Conservation (phyloP, 2,797 vertebrate genomes). For the Esox lucius region DNA sequence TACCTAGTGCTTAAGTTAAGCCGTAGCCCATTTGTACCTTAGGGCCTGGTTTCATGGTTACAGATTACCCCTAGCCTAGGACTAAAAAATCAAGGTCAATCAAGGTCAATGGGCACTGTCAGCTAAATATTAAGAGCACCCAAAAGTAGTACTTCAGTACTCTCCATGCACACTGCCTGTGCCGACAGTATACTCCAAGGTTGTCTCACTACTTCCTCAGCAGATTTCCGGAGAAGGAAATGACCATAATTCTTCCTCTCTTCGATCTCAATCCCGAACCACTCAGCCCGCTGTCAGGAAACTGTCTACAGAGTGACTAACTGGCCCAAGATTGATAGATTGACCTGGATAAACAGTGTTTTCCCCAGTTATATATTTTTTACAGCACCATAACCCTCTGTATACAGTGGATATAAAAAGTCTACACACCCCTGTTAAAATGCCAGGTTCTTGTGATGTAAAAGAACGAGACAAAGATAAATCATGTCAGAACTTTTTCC, state of each 20-base stretch:
- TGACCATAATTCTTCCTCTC: slow-evolving; percentile 70
- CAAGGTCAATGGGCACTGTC: neutral
- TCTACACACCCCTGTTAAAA: too few relatives aligned
- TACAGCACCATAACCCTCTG: slow-evolving; percentile 42
- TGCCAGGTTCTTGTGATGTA: too few relatives aligned
- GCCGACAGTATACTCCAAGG: slow-evolving; percentile 27
- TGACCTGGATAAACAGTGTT: slow-evolving; percentile 73
- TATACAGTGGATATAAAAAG: too few relatives aligned
- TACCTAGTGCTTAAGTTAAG: neutral
- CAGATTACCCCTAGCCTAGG: too few relatives aligned
- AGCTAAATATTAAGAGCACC: neutral
- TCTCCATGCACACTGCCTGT: neutral
- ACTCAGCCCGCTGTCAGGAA: slow-evolving; percentile 75
- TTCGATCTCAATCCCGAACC: slow-evolving; percentile 78
- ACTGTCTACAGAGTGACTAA: slow-evolving; percentile 77
- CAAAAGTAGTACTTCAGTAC: neutral
- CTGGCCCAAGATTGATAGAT: slow-evolving; percentile 78
- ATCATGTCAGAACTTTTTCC: too few relatives aligned
- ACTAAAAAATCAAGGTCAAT: too few relatives aligned
- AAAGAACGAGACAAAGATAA: too few relatives aligned
- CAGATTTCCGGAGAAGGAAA: slow-evolving; percentile 38
- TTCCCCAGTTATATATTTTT: slow-evolving; percentile 60
- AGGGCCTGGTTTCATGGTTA: too few relatives aligned
- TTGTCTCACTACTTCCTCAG: slow-evolving; percentile 43
- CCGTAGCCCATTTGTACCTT: neutral